These are phyloP conservation scores for Danio jaintianensis DNA, from an alignment of 2,797 vertebrate genomes.

Conservation along the genomic window DNA sequence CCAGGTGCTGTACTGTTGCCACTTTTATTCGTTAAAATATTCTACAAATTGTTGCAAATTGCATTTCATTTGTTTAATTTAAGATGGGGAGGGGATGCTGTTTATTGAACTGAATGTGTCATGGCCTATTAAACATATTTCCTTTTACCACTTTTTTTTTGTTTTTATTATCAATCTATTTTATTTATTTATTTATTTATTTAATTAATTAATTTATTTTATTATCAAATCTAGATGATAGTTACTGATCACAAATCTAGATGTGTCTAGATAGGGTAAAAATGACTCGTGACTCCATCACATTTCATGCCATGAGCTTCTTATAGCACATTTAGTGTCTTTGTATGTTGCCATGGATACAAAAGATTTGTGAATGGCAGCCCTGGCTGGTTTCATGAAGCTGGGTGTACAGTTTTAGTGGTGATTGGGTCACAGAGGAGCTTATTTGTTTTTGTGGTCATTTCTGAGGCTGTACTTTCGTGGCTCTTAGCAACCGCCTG, in stretches of 20 bases:
- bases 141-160: background rate
- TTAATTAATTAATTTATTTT: too few relatives aligned
- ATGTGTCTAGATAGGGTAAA: background rate
- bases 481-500: slow-evolving; percentile 13
- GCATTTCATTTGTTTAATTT: background rate
- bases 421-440: slow-evolving; percentile 22
- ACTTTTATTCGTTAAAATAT: background rate
- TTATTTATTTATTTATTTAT: too few relatives aligned
- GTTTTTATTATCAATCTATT: too few relatives aligned
- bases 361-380: slow-evolving; percentile 16
- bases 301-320: background rate
- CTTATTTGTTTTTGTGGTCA: slow-evolving; percentile 27
- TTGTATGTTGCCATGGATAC: slow-evolving; percentile 25
- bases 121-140: background rate
- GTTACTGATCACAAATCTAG: background rate
- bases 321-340: background rate
- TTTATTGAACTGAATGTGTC: too few relatives aligned
- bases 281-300: background rate
- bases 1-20: background rate
- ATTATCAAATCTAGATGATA: background rate
- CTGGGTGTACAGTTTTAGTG: slow-evolving; percentile 22
- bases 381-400: slow-evolving; percentile 3
- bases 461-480: slow-evolving; percentile 23
- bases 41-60: background rate
- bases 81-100: background rate